These are phyloP conservation scores for Teleogryllus oceanicus DNA, from an alignment of 2,888 invertebrate species.

Conservation along the genomic window DNA sequence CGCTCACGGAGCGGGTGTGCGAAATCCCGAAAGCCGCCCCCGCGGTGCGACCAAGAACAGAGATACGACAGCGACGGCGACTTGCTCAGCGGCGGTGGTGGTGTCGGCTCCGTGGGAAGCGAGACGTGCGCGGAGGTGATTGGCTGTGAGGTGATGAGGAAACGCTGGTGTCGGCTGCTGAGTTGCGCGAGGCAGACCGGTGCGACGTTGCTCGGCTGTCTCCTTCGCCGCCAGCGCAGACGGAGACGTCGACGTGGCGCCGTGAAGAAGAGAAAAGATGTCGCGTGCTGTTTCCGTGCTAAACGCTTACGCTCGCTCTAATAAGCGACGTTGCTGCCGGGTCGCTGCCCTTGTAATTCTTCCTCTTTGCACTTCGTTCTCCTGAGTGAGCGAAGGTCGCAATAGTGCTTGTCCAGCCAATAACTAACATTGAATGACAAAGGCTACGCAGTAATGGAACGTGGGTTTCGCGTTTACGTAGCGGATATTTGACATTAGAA, in stretches of 20 bases:
- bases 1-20: too few species aligned
- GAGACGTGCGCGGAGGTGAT: background rate
- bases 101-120: background rate
- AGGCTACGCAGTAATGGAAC: too few species aligned
- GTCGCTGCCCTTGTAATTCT: background rate
- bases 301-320: conserved; percentile 8
- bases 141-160: background rate
- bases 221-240: background rate
- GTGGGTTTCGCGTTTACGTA: too few species aligned
- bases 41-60: too few species aligned
- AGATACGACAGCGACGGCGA: too few species aligned
- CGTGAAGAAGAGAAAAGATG: background rate
- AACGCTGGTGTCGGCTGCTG: background rate
- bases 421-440: too few species aligned
- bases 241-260: background rate
- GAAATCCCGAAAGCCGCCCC: too few species aligned
- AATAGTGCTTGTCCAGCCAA: too few species aligned
- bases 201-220: background rate
- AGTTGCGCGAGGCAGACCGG: background rate
- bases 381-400: too few species aligned
- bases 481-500: too few species aligned
- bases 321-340: background rate
- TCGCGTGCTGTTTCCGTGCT: background rate
- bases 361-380: too few species aligned
- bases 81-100: background rate